Conservation (phyloP, 2,113 vertebrate genomes). For the Puma concolor region DNA sequence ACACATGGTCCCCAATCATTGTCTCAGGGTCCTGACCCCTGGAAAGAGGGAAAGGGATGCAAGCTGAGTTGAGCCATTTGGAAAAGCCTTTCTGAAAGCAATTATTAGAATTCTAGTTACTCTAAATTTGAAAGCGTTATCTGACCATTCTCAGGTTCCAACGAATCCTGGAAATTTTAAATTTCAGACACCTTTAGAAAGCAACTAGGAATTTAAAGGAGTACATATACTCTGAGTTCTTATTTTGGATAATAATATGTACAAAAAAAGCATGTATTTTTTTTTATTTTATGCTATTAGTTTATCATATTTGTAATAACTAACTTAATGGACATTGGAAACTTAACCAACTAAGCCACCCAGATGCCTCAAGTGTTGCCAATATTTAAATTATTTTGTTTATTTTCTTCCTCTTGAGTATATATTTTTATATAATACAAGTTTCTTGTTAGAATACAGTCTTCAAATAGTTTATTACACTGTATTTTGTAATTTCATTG, state of each 20-base stretch:
- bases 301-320: not conserved
- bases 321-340: not conserved
- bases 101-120: not conserved
- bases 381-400: not conserved
- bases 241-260: not conserved
- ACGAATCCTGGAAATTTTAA: not conserved
- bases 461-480: not conserved
- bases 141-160: too few species aligned
- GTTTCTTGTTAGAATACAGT: not conserved
- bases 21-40: not conserved
- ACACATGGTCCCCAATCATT: not conserved
- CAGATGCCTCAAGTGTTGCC: not conserved
- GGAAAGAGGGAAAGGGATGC: not conserved
- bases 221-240: not conserved
- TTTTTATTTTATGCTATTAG: not conserved
- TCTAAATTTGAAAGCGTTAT: not conserved
- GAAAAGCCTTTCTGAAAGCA: not conserved
- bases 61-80: too few species aligned
- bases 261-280: not conserved
- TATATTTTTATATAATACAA: not conserved
- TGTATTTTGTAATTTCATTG: not conserved
- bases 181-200: not conserved
- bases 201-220: not conserved
- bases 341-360: too few species aligned
- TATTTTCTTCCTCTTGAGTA: not conserved